These are phyloP conservation scores for Parochlus steinenii DNA, from an alignment of 2,888 invertebrate species.

Conservation along the genomic window DNA sequence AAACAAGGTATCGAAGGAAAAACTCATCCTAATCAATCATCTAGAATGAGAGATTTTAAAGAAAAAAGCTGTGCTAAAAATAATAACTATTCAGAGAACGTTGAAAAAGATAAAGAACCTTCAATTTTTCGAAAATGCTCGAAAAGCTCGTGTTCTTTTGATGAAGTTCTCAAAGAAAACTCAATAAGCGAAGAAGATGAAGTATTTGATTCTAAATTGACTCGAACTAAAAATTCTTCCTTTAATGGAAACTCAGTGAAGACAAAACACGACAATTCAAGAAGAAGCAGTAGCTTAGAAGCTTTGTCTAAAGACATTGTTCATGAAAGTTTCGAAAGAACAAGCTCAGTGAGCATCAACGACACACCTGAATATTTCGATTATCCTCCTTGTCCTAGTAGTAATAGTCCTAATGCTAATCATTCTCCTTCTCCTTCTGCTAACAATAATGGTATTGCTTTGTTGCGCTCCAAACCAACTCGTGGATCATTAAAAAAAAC, in stretches of 20 bases:
- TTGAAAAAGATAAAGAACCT: not conserved
- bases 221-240: slow-evolving; percentile 1
- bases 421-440: slow-evolving; percentile 37
- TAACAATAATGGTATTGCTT: slow-evolving; percentile 26
- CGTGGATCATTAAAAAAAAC: slow-evolving; percentile 23
- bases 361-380: slow-evolving; percentile 36
- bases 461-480: slow-evolving; percentile 23
- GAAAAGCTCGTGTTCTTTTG: slow-evolving; percentile 12
- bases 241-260: not conserved
- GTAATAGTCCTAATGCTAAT: slow-evolving; percentile 22
- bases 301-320: slow-evolving; percentile 3
- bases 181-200: not conserved
- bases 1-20: too few species aligned
- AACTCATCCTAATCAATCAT: too few species aligned
- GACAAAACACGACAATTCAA: slow-evolving; percentile 1
- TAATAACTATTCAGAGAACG: not conserved
- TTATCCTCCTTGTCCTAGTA: slow-evolving; percentile 26
- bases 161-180: slow-evolving; percentile 13
- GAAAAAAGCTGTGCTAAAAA: not conserved
- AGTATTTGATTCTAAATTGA: too few species aligned
- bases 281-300: slow-evolving; percentile 14
- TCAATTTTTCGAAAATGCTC: not conserved
- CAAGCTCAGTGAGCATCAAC: slow-evolving; percentile 35
- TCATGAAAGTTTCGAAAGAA: slow-evolving; percentile 19
- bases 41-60: slow-evolving; percentile 9